phyloP scores from a whole-genome alignment of 2,113 vertebrate species.

The Stomatorhinus ivindoensis region DNA sequence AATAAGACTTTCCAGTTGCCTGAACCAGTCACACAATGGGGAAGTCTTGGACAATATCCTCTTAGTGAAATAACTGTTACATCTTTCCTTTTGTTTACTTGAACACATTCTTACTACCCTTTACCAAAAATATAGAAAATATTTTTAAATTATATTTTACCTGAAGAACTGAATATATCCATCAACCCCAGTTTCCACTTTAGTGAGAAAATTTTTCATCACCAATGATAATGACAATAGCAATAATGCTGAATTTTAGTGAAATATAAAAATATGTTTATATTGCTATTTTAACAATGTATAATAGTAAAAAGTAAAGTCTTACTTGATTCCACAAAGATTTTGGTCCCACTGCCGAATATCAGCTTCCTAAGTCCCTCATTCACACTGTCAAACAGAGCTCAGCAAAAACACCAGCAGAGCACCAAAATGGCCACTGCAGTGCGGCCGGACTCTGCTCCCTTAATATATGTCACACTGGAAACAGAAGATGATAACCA shows the following conservation, averaged over 20 bases:
- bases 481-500: not conserved
- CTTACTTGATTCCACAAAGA: conserved; percentile 36
- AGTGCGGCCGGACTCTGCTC: not conserved
- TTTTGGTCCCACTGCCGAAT: conserved; percentile 30
- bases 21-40: conserved; percentile 27
- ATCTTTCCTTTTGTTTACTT: not conserved
- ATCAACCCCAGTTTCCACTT: not conserved
- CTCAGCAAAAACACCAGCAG: not conserved
- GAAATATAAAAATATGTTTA: not conserved
- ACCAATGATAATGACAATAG: not conserved
- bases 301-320: not conserved
- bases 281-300: not conserved
- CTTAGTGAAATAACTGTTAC: not conserved
- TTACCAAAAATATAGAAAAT: not conserved
- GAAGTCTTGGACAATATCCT: not conserved
- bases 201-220: not conserved
- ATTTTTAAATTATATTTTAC: not conserved
- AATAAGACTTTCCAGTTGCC: conserved; percentile 25
- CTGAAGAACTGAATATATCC: not conserved
- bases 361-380: conserved; percentile 18
- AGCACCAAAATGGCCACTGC: not conserved
- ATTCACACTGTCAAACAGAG: conserved; percentile 27
- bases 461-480: not conserved
- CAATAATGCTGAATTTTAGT: not conserved
- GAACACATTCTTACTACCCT: not conserved